Percentiles rank a stretch among this genome's conserved stretches.
phyloP scores from a whole-genome alignment of 1,140 invertebrate genomes.

The Listronotus bonariensis region DNA sequence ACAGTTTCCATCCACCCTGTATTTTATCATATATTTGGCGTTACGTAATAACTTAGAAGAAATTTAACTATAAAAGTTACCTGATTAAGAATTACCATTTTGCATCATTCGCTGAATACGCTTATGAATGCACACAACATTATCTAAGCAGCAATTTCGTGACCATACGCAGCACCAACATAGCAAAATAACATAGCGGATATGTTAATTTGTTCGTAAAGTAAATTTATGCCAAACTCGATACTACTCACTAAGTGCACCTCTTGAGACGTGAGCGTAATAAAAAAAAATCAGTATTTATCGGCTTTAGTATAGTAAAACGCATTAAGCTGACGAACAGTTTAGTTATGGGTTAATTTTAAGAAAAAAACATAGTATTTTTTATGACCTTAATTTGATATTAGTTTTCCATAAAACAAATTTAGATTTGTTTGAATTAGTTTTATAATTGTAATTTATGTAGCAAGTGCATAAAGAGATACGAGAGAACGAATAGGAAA shows the following conservation, averaged over 20 bases:
- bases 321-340: no score
- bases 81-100: neutral
- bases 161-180: constrained; percentile 22
- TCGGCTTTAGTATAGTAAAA: no score
- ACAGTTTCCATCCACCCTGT: no score
- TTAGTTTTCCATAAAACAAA: no score
- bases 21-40: neutral
- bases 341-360: no score
- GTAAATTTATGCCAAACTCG: constrained; percentile 11
- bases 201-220: constrained; percentile 34
- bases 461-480: no score
- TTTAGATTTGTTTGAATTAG: no score
- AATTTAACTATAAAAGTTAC: neutral
- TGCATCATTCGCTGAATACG: constrained; percentile 16
- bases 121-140: constrained; percentile 17
- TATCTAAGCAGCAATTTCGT: constrained; percentile 23
- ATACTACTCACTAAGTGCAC: neutral
- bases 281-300: constrained; percentile 4
- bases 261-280: constrained; percentile 7
- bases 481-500: no score
- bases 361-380: no score
- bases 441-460: no score
- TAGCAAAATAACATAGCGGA: constrained; percentile 28
- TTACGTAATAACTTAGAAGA: neutral
- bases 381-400: no score